Evolutionary conservation across 1,140 invertebrate genomes (phyloP).

Genomic region (Drosophila carrolli): DNA sequence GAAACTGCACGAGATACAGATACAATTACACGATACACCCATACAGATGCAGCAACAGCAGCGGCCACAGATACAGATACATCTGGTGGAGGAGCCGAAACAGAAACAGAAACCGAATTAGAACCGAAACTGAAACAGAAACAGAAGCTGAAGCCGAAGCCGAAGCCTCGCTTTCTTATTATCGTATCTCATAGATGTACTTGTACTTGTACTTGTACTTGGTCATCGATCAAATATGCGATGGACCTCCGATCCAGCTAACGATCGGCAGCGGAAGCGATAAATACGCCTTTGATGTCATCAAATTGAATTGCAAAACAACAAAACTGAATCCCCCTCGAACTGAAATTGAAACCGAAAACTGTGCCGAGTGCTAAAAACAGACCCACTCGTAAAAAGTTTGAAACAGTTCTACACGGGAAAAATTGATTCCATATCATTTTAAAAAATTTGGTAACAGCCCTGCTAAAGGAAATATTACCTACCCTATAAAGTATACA

Average conservation of each 20-base stretch:
- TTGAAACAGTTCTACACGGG: neutral
- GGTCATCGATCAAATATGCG: conserved; percentile 56
- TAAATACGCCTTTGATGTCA: conserved; percentile 71
- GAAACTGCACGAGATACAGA: conserved; percentile 28
- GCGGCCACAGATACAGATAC: conserved; percentile 7
- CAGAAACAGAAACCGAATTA: conserved; percentile 8
- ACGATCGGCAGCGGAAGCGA: conserved; percentile 54
- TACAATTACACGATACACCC: conserved; percentile 6
- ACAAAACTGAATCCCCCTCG: conserved; percentile 25
- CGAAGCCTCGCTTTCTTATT: conserved; percentile 16
- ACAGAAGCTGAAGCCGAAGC: neutral
- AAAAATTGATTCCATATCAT: neutral
- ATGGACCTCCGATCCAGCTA: conserved; percentile 5
- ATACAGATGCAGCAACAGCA: neutral
- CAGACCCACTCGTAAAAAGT: neutral
- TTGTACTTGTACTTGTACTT: conserved; percentile 10
- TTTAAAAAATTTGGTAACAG: too few species aligned
- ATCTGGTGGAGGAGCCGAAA: neutral
- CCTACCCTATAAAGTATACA: too few species aligned
- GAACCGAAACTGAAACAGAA: neutral
- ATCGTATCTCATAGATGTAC: neutral
- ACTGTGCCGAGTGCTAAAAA: conserved; percentile 1
- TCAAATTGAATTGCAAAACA: conserved; percentile 61
- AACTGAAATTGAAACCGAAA: conserved; percentile 23
- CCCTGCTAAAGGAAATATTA: too few species aligned